phyloP scores from a whole-genome alignment of 2,888 invertebrate genomes.

The Acanthosepion esculentum region DNA sequence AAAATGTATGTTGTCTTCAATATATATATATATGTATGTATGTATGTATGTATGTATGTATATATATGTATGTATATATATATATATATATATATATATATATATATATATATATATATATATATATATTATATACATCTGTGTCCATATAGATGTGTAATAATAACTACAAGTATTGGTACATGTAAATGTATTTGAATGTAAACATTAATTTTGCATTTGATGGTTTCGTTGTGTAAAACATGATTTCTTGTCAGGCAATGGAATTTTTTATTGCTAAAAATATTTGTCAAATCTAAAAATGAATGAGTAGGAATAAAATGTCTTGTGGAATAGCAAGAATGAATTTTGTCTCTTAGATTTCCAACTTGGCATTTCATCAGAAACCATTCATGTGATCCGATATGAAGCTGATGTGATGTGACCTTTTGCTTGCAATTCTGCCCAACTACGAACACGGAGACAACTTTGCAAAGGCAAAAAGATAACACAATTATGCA shows the following conservation, averaged over 20 bases:
- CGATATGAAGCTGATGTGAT: neutral
- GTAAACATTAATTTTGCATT: neutral
- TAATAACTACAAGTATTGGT: no score
- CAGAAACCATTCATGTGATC: slow-evolving; percentile 11
- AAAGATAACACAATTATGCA: neutral
- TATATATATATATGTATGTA: no score
- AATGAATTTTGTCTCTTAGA: neutral
- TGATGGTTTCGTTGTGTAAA: neutral
- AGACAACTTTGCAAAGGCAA: neutral
- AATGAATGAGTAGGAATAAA: neutral
- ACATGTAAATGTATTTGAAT: neutral
- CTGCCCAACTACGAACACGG: neutral
- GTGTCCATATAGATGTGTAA: no score
- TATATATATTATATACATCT: no score
- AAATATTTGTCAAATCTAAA: neutral
- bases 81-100: no score
- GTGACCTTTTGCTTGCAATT: neutral
- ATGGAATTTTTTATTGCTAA: neutral
- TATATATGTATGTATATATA: no score
- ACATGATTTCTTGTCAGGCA: neutral
- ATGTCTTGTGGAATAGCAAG: neutral
- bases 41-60: no score
- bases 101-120: no score
- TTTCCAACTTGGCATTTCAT: neutral
- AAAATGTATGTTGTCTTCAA: no score